Evolutionary conservation across 2,888 invertebrate genomes (phyloP).

Genomic region (Drosophila peninsularis): DNA sequence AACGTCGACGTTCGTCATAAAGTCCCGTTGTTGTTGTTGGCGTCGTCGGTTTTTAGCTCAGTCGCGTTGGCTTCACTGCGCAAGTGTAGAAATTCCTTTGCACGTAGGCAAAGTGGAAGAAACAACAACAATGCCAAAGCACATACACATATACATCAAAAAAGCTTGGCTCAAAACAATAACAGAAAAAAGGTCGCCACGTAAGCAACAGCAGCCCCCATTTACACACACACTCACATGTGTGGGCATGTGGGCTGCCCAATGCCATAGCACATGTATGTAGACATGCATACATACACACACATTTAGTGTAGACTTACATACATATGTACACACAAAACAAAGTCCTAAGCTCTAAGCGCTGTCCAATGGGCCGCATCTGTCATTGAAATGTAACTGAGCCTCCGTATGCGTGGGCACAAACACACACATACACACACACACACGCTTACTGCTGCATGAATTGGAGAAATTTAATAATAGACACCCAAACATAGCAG

Average conservation of each 20-base stretch:
- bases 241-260: slow-evolving; percentile 59
- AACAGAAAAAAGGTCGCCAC: slow-evolving; percentile 59
- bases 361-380: slow-evolving; percentile 41
- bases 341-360: slow-evolving; percentile 54
- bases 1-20: slow-evolving; percentile 70
- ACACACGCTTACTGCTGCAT: slow-evolving; percentile 1
- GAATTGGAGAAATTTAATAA: slow-evolving; percentile 70
- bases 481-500: slow-evolving; percentile 46
- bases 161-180: slow-evolving; percentile 63
- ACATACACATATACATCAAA: slow-evolving; percentile 11
- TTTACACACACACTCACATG: slow-evolving; percentile 8
- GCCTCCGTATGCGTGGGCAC: slow-evolving; percentile 42
- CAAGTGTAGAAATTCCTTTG: slow-evolving; percentile 78
- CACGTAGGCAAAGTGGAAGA: slow-evolving; percentile 66
- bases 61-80: slow-evolving; percentile 59
- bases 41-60: slow-evolving; percentile 48
- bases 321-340: slow-evolving; percentile 5
- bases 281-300: background rate
- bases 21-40: slow-evolving; percentile 74
- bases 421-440: slow-evolving; percentile 21
- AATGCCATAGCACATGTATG: slow-evolving; percentile 55
- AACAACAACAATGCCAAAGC: slow-evolving; percentile 18
- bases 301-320: slow-evolving; percentile 10
- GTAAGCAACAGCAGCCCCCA: slow-evolving; percentile 49
- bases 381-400: slow-evolving; percentile 66